A percentile compares a stretch with the other conserved stretches of the same genome.
These are phyloP conservation scores for Allophyes oxyacanthae DNA, from an alignment of 2,888 invertebrate genomes.

Conservation along the genomic window DNA sequence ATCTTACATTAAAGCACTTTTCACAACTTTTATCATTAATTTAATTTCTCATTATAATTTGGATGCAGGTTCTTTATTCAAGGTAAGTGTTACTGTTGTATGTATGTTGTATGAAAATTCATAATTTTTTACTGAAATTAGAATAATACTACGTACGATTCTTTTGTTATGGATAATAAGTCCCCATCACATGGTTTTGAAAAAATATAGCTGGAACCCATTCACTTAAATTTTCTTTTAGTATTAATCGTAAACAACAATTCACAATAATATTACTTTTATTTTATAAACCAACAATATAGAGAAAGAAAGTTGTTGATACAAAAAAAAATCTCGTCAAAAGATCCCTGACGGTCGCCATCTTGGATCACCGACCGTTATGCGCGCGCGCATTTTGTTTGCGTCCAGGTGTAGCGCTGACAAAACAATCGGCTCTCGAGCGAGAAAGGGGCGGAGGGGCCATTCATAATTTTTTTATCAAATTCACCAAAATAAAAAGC, in stretches of 20 bases:
- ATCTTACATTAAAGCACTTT: no score
- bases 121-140: slow-evolving; percentile 25
- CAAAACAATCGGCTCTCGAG: slow-evolving; percentile 87
- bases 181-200: slow-evolving; percentile 36
- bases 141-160: slow-evolving; percentile 32
- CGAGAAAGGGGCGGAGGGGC: slow-evolving; percentile 83
- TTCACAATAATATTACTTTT: slow-evolving; percentile 6
- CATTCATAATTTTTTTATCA: slow-evolving; percentile 83
- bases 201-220: slow-evolving; percentile 35
- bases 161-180: slow-evolving; percentile 41
- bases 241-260: slow-evolving; percentile 1
- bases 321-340: slow-evolving; percentile 58
- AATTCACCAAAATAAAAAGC: slow-evolving; percentile 80
- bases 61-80: slow-evolving; percentile 47
- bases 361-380: slow-evolving; percentile 77
- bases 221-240: slow-evolving; percentile 20
- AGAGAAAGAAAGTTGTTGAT: slow-evolving; percentile 42
- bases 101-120: slow-evolving; percentile 46
- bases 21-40: no score
- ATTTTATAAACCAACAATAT: slow-evolving; percentile 21
- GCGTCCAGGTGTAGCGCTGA: slow-evolving; percentile 87
- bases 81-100: no score
- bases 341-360: slow-evolving; percentile 67
- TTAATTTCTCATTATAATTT: no score
- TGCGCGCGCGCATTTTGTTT: slow-evolving; percentile 81